Conservation (phyloP, 2,113 vertebrate species). For the Vireo altiloquus region DNA sequence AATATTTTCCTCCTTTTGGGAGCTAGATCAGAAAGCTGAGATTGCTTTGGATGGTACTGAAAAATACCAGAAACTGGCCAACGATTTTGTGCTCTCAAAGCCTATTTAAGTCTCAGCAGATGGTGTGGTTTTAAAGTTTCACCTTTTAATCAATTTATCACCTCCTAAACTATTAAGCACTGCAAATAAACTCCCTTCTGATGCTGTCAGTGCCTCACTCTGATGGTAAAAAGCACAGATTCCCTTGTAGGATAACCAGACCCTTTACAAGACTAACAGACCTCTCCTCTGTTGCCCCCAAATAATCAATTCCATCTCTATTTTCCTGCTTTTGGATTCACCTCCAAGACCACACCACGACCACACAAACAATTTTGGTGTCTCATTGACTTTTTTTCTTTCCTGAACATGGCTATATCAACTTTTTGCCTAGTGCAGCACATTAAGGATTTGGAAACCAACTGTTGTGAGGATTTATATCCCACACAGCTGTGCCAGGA, state of each 20-base stretch:
- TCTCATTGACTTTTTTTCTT: background rate
- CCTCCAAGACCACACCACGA: background rate
- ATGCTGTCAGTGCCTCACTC: background rate
- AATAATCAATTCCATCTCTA: background rate
- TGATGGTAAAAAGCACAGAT: background rate
- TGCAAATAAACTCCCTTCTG: background rate
- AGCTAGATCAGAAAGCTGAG: background rate
- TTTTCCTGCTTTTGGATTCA: background rate
- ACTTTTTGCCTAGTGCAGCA: constrained; percentile 64
- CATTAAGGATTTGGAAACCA: constrained; percentile 64
- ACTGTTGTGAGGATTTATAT: constrained; percentile 71
- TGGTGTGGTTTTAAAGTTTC: background rate
- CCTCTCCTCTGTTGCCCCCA: background rate
- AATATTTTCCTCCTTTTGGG: background rate
- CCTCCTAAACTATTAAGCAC: background rate
- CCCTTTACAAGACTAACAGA: background rate
- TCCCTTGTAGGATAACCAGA: background rate
- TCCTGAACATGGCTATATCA: constrained; percentile 35
- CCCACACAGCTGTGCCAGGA: constrained; percentile 68
- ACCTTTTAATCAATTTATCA: background rate
- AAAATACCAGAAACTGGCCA: background rate
- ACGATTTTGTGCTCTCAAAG: background rate
- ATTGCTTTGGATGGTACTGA: background rate
- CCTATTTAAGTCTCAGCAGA: background rate
- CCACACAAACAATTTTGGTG: background rate